Base-by-base conservation (phyloP, 2,797 vertebrate species). In the Mormyrus proboscirostris region DNA sequence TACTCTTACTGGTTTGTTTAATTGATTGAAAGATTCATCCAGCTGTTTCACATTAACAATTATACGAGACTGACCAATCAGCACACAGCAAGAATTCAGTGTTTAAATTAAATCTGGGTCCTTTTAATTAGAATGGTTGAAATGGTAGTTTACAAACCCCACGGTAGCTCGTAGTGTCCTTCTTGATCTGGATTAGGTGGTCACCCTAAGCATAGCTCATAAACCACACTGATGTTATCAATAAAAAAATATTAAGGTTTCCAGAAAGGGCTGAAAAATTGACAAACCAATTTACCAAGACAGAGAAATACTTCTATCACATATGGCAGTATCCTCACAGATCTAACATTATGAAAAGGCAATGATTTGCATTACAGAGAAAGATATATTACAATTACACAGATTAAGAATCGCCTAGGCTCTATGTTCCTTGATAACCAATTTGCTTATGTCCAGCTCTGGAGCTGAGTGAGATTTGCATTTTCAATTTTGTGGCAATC, bases 201-300 rank as follows among this genome's bases (percentile, higher is more conserved):
- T 33, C 29, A 33, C 29, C 29, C 29, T 33, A 33, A 8, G 69
- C 62, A 38, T 5, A 44, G 88, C 47, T 22, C 88, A 47, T 82
- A 87, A 59, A 57, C 10, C 69, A 49, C 50, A 65, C 25, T 51
- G 16, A 76, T 51, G 57, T 16, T 49, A 22, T 51, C 62, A 76
- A 33, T 41, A 88, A 88, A 84, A 88, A 89, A 91, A 51, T 55
- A 62, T 88, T 79, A 16, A 12, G 84, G 57, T 49, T 49, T 73
- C 89, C 83, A 89, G 89, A 90, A 92, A 88, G 57, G 82, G 88
- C 82, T 89, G 86, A 65, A 88, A 90, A 93, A 92, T 91, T 89
- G 33, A 90, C 92, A 92, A 93, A 86, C 90, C 83, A 91, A 82
- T 93, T 89, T 92, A 88, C 84, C 91, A 91, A 93, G 91, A 93